Evolutionary conservation across 2,888 invertebrate species (phyloP).

Genomic region (Nephrotoma guestfalica): DNA sequence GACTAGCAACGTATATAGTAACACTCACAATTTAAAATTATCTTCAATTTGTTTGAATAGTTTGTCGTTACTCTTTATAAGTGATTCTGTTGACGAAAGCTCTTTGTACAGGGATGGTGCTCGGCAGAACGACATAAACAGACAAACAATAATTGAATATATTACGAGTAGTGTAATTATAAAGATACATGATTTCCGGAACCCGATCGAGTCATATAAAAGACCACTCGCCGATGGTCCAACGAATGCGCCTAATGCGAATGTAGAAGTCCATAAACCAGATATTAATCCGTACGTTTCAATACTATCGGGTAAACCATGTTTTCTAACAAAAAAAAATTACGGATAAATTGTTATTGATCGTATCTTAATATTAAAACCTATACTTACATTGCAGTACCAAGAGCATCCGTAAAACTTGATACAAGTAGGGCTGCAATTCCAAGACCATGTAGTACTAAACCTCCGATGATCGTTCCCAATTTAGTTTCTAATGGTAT

Average conservation of each 20-base stretch:
- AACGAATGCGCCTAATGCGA: slow-evolving; percentile 75
- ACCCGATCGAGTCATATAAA: slow-evolving; percentile 57
- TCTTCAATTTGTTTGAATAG: not conserved
- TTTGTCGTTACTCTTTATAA: slow-evolving; percentile 9
- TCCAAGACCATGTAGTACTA: slow-evolving; percentile 68
- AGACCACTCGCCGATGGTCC: slow-evolving; percentile 65
- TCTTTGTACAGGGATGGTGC: slow-evolving; percentile 24
- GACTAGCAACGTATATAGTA: not conserved
- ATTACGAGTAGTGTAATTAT: slow-evolving; percentile 36
- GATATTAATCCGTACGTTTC: slow-evolving; percentile 83
- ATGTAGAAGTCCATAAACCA: slow-evolving; percentile 80
- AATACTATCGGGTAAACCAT: slow-evolving; percentile 68
- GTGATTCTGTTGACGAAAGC: slow-evolving; percentile 26
- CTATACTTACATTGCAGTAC: slow-evolving; percentile 58
- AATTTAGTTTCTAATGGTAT: slow-evolving; percentile 45
- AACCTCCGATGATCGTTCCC: slow-evolving; percentile 51
- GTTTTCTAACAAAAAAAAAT: slow-evolving; percentile 35
- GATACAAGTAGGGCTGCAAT: slow-evolving; percentile 74
- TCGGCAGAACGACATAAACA: slow-evolving; percentile 31
- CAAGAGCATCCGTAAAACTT: slow-evolving; percentile 70
- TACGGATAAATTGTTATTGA: not conserved
- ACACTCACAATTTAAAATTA: not conserved
- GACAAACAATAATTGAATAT: slow-evolving; percentile 19
- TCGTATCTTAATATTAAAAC: not conserved
- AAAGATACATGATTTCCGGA: slow-evolving; percentile 54